Conservation (phyloP, 2,113 vertebrate species). For the Lepisosteus oculatus region DNA sequence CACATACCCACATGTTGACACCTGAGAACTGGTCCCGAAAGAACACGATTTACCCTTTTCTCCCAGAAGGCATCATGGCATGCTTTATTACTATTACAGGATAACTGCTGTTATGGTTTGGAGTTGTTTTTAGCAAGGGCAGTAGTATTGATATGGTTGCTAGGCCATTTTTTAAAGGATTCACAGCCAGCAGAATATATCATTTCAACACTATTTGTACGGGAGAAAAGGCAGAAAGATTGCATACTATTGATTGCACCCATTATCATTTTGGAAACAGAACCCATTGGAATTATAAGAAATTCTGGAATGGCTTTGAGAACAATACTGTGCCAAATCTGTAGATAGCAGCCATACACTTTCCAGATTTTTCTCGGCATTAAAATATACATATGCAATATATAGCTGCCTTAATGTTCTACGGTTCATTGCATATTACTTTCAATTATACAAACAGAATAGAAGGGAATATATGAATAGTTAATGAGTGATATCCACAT, state of each 20-base stretch:
- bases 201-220: background rate
- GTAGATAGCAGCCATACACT: background rate
- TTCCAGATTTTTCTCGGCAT: background rate
- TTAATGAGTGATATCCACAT: constrained; percentile 1
- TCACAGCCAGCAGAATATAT: too few relatives aligned
- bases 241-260: too few relatives aligned
- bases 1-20: too few relatives aligned
- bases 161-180: too few relatives aligned
- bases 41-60: too few relatives aligned
- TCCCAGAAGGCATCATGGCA: too few relatives aligned
- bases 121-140: too few relatives aligned
- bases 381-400: background rate
- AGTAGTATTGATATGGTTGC: too few relatives aligned
- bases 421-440: background rate
- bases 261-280: constrained; percentile 8
- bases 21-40: too few relatives aligned
- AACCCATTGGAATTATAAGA: constrained; percentile 11
- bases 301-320: constrained; percentile 2
- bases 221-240: background rate
- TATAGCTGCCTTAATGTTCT: background rate
- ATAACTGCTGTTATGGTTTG: too few relatives aligned
- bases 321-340: background rate
- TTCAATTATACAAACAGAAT: background rate
- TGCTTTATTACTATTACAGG: too few relatives aligned
- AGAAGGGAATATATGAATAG: constrained; percentile 5